Conservation (phyloP, 1,140 invertebrate genomes). For the Streblospio benedicti region DNA sequence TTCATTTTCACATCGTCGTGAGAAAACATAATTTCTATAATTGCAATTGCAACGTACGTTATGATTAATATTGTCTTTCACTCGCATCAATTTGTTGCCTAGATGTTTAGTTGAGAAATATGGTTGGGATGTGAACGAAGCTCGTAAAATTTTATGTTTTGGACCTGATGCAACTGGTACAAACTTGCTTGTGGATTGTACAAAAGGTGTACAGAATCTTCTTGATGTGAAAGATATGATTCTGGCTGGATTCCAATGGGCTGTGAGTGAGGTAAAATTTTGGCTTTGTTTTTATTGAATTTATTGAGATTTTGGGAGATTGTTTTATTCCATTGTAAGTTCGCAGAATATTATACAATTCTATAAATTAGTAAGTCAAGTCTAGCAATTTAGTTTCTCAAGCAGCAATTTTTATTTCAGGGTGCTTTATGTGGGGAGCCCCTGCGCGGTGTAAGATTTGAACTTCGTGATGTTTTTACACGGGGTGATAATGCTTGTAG, state of each 20-base stretch:
- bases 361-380: too few species aligned
- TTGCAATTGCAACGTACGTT: too few species aligned
- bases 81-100: too few species aligned
- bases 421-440: conserved; percentile 98
- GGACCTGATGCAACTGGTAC: conserved; percentile 96
- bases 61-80: too few species aligned
- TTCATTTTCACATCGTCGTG: too few species aligned
- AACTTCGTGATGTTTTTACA: conserved; percentile 97
- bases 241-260: conserved; percentile 99
- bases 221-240: conserved; percentile 92
- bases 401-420: conserved; percentile 46
- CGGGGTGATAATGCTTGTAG: conserved; percentile 99
- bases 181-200: conserved; percentile 93
- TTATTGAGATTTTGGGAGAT: too few species aligned
- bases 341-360: too few species aligned
- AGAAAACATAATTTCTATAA: too few species aligned
- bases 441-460: conserved; percentile 90
- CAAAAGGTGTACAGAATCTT: conserved; percentile 95
- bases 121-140: conserved; percentile 94
- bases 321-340: too few species aligned
- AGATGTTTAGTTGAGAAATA: conserved; percentile 91
- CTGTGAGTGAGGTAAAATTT: conserved; percentile 81
- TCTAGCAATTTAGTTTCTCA: too few species aligned
- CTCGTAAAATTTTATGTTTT: conserved; percentile 99
- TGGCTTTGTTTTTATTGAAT: too few species aligned